Evolutionary conservation across 2,888 invertebrate species (phyloP).

Genomic region (Quadroppia sp.): DNA sequence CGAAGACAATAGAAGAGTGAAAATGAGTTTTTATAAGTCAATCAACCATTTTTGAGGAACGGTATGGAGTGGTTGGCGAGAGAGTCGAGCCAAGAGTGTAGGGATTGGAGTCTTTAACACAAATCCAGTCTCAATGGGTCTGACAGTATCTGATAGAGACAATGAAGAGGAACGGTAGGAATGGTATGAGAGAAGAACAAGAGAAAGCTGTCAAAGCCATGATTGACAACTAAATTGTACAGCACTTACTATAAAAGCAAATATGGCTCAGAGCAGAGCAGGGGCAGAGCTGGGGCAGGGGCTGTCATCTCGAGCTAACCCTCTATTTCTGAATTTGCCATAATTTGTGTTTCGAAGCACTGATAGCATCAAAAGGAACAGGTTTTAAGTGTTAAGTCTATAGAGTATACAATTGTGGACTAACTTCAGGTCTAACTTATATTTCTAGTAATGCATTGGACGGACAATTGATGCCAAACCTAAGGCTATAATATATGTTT

Average conservation of each 20-base stretch:
- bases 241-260: conserved; percentile 21
- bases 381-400: conserved; percentile 16
- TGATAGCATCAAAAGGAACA: background rate
- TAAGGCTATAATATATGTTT: too few relatives aligned
- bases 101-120: background rate
- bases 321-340: background rate
- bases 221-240: conserved; percentile 8
- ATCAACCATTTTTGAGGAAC: too few relatives aligned
- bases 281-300: too few relatives aligned
- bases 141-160: conserved; percentile 16
- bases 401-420: background rate
- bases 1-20: too few relatives aligned
- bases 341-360: background rate
- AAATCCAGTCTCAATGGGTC: conserved; percentile 13
- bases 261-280: too few relatives aligned
- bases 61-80: too few relatives aligned
- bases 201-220: background rate
- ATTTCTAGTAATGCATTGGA: too few relatives aligned
- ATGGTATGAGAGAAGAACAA: background rate
- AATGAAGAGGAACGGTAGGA: conserved; percentile 1
- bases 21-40: too few relatives aligned
- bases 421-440: background rate
- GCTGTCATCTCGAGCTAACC: conserved; percentile 2
- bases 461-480: too few relatives aligned
- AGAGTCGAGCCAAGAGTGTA: background rate